Evolutionary conservation across 2,888 invertebrate genomes (phyloP), one percentile per base, ranked within the genome.

Genomic region (Synanthedon myopaeformis): DNA sequence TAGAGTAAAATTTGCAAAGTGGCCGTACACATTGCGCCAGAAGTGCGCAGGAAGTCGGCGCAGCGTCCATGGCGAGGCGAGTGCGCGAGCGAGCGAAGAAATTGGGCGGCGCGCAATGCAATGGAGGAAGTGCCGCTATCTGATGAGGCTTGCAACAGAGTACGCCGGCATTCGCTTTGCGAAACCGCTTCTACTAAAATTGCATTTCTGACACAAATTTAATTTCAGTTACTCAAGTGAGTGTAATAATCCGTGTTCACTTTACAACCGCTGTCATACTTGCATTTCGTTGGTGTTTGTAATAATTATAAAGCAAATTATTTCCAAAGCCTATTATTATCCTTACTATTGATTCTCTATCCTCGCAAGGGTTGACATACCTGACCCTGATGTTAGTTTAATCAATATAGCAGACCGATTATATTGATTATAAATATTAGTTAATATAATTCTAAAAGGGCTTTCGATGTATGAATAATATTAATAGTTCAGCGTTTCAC

Each of bases 111-210:
- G 58, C 61, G 54, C 66, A 57, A 60, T 51, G 81, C 77, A 79
- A 81, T 82, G 71, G 64, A 80, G 82, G 82, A 82, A 83, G 79
- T 71, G 66, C 60, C 19, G 53, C 55, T 53, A 55, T 55, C 57
- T 57, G 57, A 53, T 55, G 54, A 35, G 35, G 53, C 52, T 57
- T 79, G 72, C 79, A 70, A 74, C 72, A 77, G 66, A 60, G 56
- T 54, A 51, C 55, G 45, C 45, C 45, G 45, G 45, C 45, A 45
- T 45, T 45, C 49, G 52, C 52, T 53, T 59, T 58, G 52, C 54
- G 53, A 56, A 54, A 59, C 56, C 54, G 52, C 58, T 51, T 55
- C 48, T 42, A 51, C 54, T 49, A 19, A 49, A 49, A 49, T 49
- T 49, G 49, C 49, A 23, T 49, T 17, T 49, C 23, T 49, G 49